A percentile compares a stretch with the other conserved stretches of the same genome.
Conservation (phyloP, 2,888 invertebrate species). For the Colletes collaris region DNA sequence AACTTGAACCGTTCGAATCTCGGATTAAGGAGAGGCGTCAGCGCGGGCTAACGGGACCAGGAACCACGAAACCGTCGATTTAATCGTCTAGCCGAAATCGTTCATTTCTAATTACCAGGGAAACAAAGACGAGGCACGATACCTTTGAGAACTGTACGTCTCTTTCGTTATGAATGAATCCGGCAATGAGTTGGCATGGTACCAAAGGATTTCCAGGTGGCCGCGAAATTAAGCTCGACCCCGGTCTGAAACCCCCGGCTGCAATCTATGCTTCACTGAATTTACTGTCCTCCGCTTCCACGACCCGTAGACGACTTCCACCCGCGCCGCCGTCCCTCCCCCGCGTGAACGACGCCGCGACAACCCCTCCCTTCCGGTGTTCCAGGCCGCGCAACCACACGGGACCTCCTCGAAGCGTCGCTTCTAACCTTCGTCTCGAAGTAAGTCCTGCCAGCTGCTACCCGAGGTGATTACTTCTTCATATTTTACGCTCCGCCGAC, state of each 20-base stretch:
- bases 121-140: slow-evolving; percentile 44
- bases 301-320: slow-evolving; percentile 50
- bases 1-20: too few relatives aligned
- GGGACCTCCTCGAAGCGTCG: slow-evolving; percentile 47
- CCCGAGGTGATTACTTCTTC: slow-evolving; percentile 66
- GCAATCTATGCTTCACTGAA: slow-evolving; percentile 70
- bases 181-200: slow-evolving; percentile 72
- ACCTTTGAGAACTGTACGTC: slow-evolving; percentile 62
- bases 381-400: slow-evolving; percentile 38
- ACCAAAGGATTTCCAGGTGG: slow-evolving; percentile 75
- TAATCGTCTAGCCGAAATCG: slow-evolving; percentile 33
- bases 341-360: slow-evolving; percentile 39
- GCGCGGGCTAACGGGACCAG: neutral
- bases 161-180: slow-evolving; percentile 72
- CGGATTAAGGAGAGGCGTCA: neutral
- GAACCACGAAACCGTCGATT: slow-evolving; percentile 1
- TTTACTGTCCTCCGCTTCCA: slow-evolving; percentile 64
- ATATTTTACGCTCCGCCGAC: slow-evolving; percentile 65
- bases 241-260: slow-evolving; percentile 61
- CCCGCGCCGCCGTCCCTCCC: neutral
- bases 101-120: slow-evolving; percentile 48
- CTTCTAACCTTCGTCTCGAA: slow-evolving; percentile 55
- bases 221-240: slow-evolving; percentile 74
- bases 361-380: slow-evolving; percentile 55
- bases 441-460: slow-evolving; percentile 66